Base-by-base conservation (phyloP, 35 echinoderm and acorn worm genomes). In the Ophiothrix spiculata region DNA sequence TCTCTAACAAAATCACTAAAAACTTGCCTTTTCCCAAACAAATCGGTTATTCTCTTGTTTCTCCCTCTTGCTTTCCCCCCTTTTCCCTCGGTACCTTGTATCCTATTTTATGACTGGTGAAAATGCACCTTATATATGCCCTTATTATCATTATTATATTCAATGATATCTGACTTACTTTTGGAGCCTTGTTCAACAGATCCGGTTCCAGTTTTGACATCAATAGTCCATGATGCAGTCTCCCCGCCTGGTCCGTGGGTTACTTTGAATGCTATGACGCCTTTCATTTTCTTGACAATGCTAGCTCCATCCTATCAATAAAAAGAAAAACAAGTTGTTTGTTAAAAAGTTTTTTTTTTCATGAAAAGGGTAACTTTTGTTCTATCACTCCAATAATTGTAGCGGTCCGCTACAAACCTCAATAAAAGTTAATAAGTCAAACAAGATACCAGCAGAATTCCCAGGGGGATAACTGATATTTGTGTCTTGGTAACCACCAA, bases 141-240 rank as follows among this genome's bases (percentile, higher is more conserved):
- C n/a, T 14, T 15, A 63, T n/a, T n/a, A 28, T 63, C 14, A 28
- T 63, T 15, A 63, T 14, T 63, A 15, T 63, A 63, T 63, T 28
- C 14, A 63, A 28, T 14, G 14, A 28, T 63, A 28, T 28, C n/a
- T 28, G 12, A 69, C 90, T 79, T 97, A 97, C 95, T 87, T 35
- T 82, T 85, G 2, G 83, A 81, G 39, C 86, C 79, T 60, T 82
- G 81, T 49, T 88, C 85, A 0, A 97, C 95, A 25, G 83, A 87
- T 38, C 91, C 88, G 0, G 90, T 91, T 73, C 95, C 95, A 81
- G 85, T 91, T 77, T 93, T 97, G 23, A 97, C 91, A 78, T 97
- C 91, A 25, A 97, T 80, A 0, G 88, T 32, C 91, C 91, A 97
- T 38, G 80, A 74, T 32, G 64, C 79, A 36, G 84, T 88, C 25